Evolutionary conservation across 2,113 vertebrate genomes (phyloP).

Genomic region (Salminus brasiliensis): DNA sequence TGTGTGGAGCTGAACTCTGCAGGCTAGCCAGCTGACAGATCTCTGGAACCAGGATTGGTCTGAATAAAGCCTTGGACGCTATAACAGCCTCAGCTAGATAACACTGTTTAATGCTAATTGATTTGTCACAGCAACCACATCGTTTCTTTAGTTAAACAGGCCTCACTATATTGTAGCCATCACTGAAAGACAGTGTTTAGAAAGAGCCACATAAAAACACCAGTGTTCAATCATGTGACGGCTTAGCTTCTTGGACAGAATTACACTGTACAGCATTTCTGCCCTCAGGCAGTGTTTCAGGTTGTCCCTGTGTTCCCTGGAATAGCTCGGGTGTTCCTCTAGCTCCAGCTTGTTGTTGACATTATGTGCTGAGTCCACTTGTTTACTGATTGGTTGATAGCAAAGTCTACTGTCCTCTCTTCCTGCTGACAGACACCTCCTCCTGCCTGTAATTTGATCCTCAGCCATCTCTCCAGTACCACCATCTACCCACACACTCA

Average conservation of each 20-base stretch:
- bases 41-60: no score
- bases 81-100: no score
- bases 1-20: no score
- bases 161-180: neutral
- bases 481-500: neutral
- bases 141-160: no score
- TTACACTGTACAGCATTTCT: neutral
- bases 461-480: neutral
- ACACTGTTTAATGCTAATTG: no score
- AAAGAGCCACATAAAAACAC: neutral
- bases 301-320: neutral
- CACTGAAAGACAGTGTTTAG: neutral
- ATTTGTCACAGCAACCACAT: no score
- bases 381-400: neutral
- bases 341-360: neutral
- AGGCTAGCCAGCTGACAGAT: no score
- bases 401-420: neutral
- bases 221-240: neutral
- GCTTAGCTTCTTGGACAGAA: neutral
- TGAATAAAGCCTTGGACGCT: no score
- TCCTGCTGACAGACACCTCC: neutral
- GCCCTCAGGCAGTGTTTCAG: neutral
- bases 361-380: neutral
- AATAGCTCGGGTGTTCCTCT: neutral
- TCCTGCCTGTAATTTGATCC: neutral